These are phyloP conservation scores for Siniperca undulata DNA, from an alignment of 2,797 vertebrate species.

Conservation along the genomic window DNA sequence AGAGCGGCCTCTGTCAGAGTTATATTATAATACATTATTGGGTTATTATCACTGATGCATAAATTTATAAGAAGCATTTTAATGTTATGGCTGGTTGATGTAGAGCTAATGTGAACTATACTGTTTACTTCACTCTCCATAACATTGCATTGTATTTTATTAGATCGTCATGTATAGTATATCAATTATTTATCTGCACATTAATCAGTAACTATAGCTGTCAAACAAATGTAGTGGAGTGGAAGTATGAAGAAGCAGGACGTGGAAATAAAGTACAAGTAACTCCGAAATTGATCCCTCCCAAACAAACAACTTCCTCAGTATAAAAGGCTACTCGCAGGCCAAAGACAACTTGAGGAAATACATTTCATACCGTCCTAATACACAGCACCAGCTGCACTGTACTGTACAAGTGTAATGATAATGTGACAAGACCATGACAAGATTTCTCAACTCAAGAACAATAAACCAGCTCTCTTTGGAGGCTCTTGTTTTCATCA, in stretches of 20 bases:
- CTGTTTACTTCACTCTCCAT: background rate
- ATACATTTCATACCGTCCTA: background rate
- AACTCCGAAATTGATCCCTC: background rate
- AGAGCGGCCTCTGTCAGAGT: background rate
- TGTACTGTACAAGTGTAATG: background rate
- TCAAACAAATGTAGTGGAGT: conserved; percentile 4
- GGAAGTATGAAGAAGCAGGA: background rate
- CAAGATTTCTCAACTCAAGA: conserved; percentile 33
- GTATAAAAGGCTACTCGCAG: background rate
- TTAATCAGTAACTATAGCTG: background rate
- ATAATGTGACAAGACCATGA: conserved; percentile 49
- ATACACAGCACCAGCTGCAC: conserved; percentile 18
- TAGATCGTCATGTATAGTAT: background rate
- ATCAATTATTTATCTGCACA: background rate
- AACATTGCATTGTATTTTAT: background rate
- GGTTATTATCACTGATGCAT: background rate
- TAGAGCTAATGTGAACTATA: background rate
- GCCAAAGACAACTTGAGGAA: background rate
- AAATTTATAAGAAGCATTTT: background rate
- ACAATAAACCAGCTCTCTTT: conserved; percentile 31
- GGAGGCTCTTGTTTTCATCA: conserved; percentile 21
- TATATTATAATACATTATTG: background rate
- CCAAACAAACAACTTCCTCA: background rate
- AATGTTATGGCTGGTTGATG: background rate
- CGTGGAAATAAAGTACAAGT: background rate